Percentiles rank a stretch among this genome's conserved stretches.
phyloP scores from a whole-genome alignment of 2,888 invertebrate species.

The Calliopum simillimum region DNA sequence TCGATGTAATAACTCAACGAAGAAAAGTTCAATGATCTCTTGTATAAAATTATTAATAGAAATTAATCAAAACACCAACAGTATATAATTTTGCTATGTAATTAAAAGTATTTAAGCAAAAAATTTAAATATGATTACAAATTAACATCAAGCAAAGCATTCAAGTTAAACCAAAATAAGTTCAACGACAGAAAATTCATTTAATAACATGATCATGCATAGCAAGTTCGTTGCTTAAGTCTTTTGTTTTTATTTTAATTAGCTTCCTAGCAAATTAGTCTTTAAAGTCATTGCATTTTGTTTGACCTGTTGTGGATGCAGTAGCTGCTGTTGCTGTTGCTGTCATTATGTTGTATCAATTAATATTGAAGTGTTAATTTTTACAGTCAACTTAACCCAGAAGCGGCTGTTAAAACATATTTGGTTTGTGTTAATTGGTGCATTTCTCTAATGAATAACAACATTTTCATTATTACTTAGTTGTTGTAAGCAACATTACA shows the following conservation, averaged over 20 bases:
- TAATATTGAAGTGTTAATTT: conserved; percentile 27
- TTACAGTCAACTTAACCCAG: conserved; percentile 23
- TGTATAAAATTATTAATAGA: too few relatives aligned
- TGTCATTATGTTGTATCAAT: conserved; percentile 10
- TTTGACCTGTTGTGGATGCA: neutral
- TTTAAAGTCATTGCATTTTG: neutral
- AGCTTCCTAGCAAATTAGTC: neutral
- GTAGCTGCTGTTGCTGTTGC: neutral
- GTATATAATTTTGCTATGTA: too few relatives aligned
- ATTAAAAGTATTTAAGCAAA: too few relatives aligned
- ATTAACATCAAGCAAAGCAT: too few relatives aligned
- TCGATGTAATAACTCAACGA: too few relatives aligned
- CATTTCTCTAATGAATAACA: conserved; percentile 23
- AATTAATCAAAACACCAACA: too few relatives aligned
- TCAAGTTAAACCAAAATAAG: too few relatives aligned
- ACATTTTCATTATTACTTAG: neutral
- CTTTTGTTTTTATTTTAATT: neutral
- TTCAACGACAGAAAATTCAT: too few relatives aligned
- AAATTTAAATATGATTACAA: too few relatives aligned
- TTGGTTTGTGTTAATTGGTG: conserved; percentile 24
- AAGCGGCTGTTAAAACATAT: neutral
- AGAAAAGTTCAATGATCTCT: too few relatives aligned
- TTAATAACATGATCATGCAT: too few relatives aligned
- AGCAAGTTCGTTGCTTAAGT: too few relatives aligned
- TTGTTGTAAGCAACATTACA: neutral